Base-by-base conservation (phyloP, 2,113 vertebrate species). In the Colaptes auratus region DNA sequence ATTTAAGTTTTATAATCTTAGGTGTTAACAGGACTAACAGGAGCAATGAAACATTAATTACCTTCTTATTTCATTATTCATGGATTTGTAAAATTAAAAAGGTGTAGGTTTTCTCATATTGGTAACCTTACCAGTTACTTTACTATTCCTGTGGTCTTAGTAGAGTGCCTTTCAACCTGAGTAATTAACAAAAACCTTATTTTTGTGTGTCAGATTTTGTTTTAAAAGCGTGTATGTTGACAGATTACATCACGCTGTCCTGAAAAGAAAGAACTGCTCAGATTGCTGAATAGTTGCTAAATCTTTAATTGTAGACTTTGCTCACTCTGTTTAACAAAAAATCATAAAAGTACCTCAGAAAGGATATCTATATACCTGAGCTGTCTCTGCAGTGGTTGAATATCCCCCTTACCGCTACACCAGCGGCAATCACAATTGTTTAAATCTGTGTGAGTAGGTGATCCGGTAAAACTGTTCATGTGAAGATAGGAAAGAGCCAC, bases 1-100 rank as follows among this genome's bases (percentile, higher is more conserved):
- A 44, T 46, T 84, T 11, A 80, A 55, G 61, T 93, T 48, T 60
- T 93, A 17, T 73, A 79, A 50, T 73, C 21, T 17, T 46, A 18
- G 6, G 28, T 72, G 20, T 20, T 39, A 76, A 33, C 0, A 3
- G 82, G 52, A 69, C 58, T 69, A 70, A 56, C n/a, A 63, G 35
- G 76, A 75, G 35, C 82, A 64, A 69, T 95, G 27, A 75, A 91
- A 80, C 23, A 66, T 87, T 89, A 69, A 85, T 91, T 21, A 59
- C 10, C 7, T 73, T 44, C 20, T 8, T 61, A 19, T 46, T 91
- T 88, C 72, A 92, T 92, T 92, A 92, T 94, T 91, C 35, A 92
- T 89, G 55, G 8, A 0, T 69, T 17, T 65, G 53, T 89, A 73
- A 84, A 79, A 91, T 92, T 71, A 30, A 84, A 84, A 87, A 79